Conservation (phyloP, 2,113 vertebrate genomes). For the Nipponia nippon region DNA sequence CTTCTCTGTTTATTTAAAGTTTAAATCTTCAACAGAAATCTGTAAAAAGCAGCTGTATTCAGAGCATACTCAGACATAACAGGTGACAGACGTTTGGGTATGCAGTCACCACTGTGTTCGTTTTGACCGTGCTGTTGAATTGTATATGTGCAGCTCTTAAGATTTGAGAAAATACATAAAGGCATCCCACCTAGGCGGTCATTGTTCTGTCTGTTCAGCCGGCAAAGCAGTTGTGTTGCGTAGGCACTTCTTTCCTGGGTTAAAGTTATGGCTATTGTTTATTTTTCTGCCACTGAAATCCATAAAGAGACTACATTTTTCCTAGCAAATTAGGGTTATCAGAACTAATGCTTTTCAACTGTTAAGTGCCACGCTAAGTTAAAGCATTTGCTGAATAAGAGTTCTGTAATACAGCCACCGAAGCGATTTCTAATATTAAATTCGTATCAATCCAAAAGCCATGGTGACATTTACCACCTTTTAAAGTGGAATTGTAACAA, state of each 20-base stretch:
- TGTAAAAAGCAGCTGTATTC: background rate
- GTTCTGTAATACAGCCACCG: background rate
- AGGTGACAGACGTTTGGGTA: background rate
- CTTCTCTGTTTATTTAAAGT: background rate
- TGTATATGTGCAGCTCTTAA: background rate
- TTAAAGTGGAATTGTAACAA: background rate
- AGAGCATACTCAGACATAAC: background rate
- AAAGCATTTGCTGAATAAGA: background rate
- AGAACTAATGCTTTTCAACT: background rate
- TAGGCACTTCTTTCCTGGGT: background rate
- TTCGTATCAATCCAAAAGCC: background rate
- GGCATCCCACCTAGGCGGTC: background rate
- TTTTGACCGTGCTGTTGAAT: rapidly evolving
- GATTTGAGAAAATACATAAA: background rate
- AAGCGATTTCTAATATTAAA: slow-evolving; percentile 25
- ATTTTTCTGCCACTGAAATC: background rate
- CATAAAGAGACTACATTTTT: background rate
- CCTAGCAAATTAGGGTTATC: background rate
- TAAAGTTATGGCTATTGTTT: background rate
- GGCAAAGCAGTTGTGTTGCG: background rate
- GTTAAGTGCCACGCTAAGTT: background rate
- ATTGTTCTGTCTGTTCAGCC: background rate
- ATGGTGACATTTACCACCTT: background rate
- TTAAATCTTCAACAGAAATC: background rate
- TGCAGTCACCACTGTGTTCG: rapidly evolving